These are phyloP conservation scores for Glaucomys volans DNA, from an alignment of 2,113 vertebrate species.

Conservation along the genomic window DNA sequence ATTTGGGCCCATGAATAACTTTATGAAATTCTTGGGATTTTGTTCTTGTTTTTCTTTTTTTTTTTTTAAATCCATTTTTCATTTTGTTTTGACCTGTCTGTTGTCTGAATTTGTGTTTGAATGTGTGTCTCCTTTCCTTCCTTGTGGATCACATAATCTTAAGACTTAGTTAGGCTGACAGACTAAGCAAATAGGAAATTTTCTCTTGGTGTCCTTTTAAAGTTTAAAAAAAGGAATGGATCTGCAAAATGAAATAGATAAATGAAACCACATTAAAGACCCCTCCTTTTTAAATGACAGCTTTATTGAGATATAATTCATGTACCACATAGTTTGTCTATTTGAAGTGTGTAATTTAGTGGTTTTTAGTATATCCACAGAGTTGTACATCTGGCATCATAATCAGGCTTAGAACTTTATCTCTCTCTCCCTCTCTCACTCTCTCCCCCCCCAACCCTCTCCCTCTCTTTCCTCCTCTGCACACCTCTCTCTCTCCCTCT, in stretches of 20 bases:
- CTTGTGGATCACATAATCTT: neutral
- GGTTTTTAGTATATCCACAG: neutral
- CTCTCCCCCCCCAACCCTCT: no score
- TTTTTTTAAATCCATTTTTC: neutral
- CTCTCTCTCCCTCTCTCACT: no score
- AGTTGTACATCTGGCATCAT: neutral
- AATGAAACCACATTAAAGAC: neutral
- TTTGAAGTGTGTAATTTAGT: neutral
- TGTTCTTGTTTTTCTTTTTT: neutral
- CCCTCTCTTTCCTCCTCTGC: no score
- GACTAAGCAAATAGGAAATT: neutral
- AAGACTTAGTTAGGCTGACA: neutral
- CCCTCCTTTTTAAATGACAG: neutral
- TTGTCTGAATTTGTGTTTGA: slow-evolving; percentile 20
- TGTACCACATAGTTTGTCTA: neutral
- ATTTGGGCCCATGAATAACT: neutral
- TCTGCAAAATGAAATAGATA: slow-evolving; percentile 31
- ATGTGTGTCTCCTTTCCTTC: neutral
- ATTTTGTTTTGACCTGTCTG: neutral
- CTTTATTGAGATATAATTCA: slow-evolving; percentile 5
- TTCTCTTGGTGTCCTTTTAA: slow-evolving; percentile 2
- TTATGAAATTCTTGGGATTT: neutral
- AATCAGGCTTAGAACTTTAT: neutral
- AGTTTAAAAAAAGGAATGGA: neutral
- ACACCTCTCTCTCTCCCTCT: no score